Evolutionary conservation across 2,113 vertebrate genomes (phyloP).

Genomic region (Pteropus alecto): DNA sequence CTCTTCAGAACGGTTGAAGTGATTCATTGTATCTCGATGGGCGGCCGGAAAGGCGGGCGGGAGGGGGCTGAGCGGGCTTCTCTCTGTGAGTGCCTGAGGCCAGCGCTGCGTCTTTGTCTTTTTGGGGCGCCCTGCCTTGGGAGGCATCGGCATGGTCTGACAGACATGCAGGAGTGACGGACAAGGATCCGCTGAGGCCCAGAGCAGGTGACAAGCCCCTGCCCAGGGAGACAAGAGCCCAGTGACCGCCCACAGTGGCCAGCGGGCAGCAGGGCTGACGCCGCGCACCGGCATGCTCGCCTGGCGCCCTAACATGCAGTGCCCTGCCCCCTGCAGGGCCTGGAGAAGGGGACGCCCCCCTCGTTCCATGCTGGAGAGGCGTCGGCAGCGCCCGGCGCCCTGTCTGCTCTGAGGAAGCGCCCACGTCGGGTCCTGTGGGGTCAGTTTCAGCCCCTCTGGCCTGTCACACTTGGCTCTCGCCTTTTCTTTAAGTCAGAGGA

Average conservation of each 20-base stretch:
- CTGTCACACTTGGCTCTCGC: neutral
- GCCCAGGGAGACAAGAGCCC: neutral
- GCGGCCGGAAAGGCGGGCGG: neutral
- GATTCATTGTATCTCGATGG: too few relatives aligned
- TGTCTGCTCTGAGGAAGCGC: neutral
- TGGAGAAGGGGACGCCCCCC: neutral
- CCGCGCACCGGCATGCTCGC: neutral
- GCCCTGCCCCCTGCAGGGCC: neutral
- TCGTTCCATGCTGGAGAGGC: neutral
- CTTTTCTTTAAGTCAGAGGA: neutral
- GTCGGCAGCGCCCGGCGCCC: neutral
- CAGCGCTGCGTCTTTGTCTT: neutral
- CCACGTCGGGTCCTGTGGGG: neutral
- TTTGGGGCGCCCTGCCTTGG: neutral
- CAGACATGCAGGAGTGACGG: neutral
- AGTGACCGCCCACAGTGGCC: neutral
- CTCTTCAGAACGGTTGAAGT: neutral
- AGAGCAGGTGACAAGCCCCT: rapidly evolving
- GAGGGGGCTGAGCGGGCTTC: neutral
- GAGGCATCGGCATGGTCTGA: rapidly evolving
- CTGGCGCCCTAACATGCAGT: neutral
- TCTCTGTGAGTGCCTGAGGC: neutral
- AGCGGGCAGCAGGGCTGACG: neutral
- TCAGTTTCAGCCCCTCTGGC: neutral
- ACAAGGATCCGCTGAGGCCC: neutral